Conservation (phyloP, 2,113 vertebrate species). For the Merops nubicus region DNA sequence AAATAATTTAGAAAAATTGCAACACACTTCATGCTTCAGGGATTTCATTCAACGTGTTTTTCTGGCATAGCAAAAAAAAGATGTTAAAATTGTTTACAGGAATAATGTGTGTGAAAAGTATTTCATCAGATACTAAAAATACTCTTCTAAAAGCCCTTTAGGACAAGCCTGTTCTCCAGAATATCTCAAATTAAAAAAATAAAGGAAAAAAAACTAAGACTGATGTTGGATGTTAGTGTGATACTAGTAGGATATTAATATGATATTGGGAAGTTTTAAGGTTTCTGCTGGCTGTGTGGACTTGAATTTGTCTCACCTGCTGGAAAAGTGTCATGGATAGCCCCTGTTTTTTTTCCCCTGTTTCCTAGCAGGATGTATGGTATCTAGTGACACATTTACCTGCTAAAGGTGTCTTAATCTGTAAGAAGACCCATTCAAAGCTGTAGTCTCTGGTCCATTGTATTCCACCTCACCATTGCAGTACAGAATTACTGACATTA, state of each 20-base stretch:
- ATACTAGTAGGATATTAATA: too few relatives aligned
- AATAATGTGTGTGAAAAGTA: not conserved
- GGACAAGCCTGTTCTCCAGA: accelerated
- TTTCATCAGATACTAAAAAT: not conserved
- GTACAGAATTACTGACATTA: not conserved
- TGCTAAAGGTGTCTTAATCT: not conserved
- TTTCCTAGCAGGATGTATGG: not conserved
- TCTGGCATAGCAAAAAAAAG: not conserved
- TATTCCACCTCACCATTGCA: not conserved
- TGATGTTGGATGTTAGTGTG: not conserved
- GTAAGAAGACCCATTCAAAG: not conserved
- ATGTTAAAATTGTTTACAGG: not conserved
- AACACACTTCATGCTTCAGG: not conserved
- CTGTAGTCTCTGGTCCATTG: not conserved
- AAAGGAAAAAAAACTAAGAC: not conserved
- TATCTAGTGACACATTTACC: not conserved
- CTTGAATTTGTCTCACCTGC: not conserved
- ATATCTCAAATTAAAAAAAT: not conserved
- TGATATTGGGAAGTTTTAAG: not conserved
- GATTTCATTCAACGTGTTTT: not conserved
- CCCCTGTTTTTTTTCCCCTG: not conserved
- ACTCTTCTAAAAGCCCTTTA: not conserved
- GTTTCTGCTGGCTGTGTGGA: not conserved
- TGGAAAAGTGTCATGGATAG: not conserved
- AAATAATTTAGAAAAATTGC: not conserved